Conservation (phyloP, 2,888 invertebrate genomes). For the Aproaerema taeniolella region DNA sequence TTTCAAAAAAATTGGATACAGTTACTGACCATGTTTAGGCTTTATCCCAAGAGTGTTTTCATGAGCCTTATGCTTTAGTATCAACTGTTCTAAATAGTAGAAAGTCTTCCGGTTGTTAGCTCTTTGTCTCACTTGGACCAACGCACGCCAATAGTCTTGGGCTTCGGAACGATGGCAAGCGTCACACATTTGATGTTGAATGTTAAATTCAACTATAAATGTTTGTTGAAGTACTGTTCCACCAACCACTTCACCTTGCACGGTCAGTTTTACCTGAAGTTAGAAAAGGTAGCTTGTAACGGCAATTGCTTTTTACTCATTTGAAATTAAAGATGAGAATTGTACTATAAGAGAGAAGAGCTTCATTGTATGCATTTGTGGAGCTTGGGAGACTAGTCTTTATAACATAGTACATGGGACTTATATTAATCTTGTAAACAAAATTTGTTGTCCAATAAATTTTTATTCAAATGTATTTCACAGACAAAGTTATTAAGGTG, state of each 20-base stretch:
- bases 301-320: neutral
- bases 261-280: conserved; percentile 87
- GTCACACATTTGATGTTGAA: conserved; percentile 97
- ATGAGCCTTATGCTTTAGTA: conserved; percentile 96
- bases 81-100: conserved; percentile 97
- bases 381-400: too few relatives aligned
- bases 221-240: conserved; percentile 95
- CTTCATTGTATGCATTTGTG: too few relatives aligned
- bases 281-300: too few relatives aligned
- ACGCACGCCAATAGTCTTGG: conserved; percentile 97
- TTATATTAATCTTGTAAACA: too few relatives aligned
- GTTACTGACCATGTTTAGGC: conserved; percentile 83
- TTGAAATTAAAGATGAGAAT: too few relatives aligned
- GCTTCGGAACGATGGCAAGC: conserved; percentile 98
- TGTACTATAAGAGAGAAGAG: too few relatives aligned
- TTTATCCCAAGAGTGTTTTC: conserved; percentile 93
- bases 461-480: too few relatives aligned
- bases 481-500: too few relatives aligned
- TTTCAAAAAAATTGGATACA: too few relatives aligned
- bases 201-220: conserved; percentile 94
- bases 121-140: conserved; percentile 92
- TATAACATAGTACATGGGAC: too few relatives aligned
- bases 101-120: conserved; percentile 97
- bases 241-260: conserved; percentile 96
- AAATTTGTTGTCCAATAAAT: too few relatives aligned